Evolutionary conservation across 2,888 invertebrate genomes (phyloP), one percentile per base, ranked within the genome.

Genomic region (Cistogaster globosa): DNA sequence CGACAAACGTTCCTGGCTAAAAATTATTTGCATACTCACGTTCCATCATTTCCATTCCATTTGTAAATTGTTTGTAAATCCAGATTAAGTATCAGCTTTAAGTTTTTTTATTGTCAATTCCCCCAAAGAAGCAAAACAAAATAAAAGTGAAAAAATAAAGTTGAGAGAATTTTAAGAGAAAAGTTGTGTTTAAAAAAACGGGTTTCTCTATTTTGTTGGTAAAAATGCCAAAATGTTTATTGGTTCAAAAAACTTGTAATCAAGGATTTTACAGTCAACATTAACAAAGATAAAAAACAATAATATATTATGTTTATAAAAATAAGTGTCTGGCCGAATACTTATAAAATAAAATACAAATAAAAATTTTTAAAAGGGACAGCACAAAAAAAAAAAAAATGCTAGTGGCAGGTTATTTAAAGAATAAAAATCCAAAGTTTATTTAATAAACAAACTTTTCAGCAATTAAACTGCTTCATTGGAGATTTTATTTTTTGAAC

Each of bases 41-140:
- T 60, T 68, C n/a, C n/a, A n/a, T n/a, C n/a, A n/a, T n/a, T n/a
- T n/a, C n/a, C n/a, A n/a, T 80, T 71, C 65, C 71, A 74, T 80
- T 84, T 84, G 76, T 72, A 76, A 84, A 84, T 84, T 84, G 84
- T 75, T 84, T 80, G 63, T 67, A 80, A 84, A 84, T 80, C 84
- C 71, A 76, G 62, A 76, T 67, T 76, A 84, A 80, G 75, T 75
- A 74, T 58, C n/a, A 42, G 62, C 12, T n/a, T 22, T 78, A 83
- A 78, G 78, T 60, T 48, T 69, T 62, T 48, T 58, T 18, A 58
- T 18, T 22, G 18, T 20, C 20, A n/a, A n/a, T n/a, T n/a, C n/a
- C n/a, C n/a, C 14, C 58, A 32, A 53, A 8, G 42, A 20, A 9
- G 18, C 8, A 51, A 62, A n/a, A n/a, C n/a, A n/a, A n/a, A n/a